phyloP scores from a whole-genome alignment of 2,797 vertebrate genomes.

The Centroberyx gerrardi region DNA sequence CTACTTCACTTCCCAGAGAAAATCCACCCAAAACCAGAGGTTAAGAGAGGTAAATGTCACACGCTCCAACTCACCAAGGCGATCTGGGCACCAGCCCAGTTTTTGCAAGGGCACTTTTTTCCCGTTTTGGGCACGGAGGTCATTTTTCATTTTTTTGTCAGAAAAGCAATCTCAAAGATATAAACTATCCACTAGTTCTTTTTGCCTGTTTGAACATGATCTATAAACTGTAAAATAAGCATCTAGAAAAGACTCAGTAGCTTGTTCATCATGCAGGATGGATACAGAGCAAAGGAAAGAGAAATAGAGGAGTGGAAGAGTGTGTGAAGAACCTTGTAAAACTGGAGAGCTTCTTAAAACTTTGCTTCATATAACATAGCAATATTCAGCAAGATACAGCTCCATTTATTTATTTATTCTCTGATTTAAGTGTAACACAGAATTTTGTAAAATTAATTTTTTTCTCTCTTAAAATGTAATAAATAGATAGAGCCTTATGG shows the following conservation, averaged over 20 bases:
- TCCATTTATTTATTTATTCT: background rate
- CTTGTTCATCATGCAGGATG: conserved; percentile 1
- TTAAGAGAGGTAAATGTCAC: conserved; percentile 56
- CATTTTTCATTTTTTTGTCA: conserved; percentile 17
- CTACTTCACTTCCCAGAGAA: conserved; percentile 2
- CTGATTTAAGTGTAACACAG: background rate
- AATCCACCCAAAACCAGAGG: conserved; percentile 46
- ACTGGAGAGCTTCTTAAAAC: background rate
- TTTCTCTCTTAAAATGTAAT: background rate
- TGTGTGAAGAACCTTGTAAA: background rate
- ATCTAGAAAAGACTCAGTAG: background rate
- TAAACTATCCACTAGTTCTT: conserved; percentile 14
- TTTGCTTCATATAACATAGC: background rate
- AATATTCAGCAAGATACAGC: background rate
- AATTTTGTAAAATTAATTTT: background rate
- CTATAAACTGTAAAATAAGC: conserved; percentile 18
- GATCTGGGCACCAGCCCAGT: background rate
- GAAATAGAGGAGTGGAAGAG: conserved; percentile 7
- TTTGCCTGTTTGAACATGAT: conserved; percentile 32
- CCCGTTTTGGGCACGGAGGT: conserved; percentile 11
- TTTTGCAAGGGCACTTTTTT: conserved; percentile 22
- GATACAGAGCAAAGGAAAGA: conserved; percentile 3
- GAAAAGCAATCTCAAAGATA: conserved; percentile 13
- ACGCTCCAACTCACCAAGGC: conserved; percentile 6
- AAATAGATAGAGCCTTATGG: background rate